These are phyloP conservation scores for Chrysodeixis includens DNA, from an alignment of 2,888 invertebrate genomes.

Conservation along the genomic window DNA sequence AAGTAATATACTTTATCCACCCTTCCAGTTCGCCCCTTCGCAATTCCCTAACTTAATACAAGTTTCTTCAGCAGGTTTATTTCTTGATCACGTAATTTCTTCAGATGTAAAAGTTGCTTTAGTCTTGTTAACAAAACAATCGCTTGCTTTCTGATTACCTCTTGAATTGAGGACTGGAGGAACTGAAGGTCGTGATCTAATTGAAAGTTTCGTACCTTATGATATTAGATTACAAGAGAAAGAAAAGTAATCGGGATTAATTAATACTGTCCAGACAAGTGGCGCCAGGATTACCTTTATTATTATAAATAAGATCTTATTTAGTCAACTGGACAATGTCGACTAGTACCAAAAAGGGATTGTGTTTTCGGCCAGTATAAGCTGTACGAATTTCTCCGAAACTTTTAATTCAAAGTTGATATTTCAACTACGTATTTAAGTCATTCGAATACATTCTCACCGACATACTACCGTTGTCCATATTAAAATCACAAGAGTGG, in stretches of 20 bases:
- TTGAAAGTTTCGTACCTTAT: constrained; percentile 4
- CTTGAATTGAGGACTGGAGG: background rate
- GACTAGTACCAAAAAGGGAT: too few relatives aligned
- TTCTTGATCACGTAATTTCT: constrained; percentile 5
- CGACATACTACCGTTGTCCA: background rate
- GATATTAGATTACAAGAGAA: background rate
- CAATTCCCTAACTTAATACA: background rate
- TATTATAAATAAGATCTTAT: background rate
- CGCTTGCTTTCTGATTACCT: background rate
- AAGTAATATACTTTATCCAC: background rate
- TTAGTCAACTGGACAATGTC: too few relatives aligned
- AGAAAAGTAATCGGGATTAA: background rate
- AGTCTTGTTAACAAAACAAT: background rate
- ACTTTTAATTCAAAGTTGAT: background rate
- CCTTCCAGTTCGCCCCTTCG: background rate
- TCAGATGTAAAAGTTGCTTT: background rate
- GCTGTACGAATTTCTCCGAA: background rate
- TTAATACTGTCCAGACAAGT: background rate
- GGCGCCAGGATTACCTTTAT: background rate
- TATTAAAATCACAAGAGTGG: background rate
- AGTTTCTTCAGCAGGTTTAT: background rate
- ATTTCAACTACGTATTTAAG: background rate
- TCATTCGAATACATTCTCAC: background rate
- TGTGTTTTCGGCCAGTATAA: too few relatives aligned
- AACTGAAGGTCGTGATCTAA: background rate